Evolutionary conservation across 2,113 vertebrate species (phyloP).

Genomic region (Chionodraco myersi): DNA sequence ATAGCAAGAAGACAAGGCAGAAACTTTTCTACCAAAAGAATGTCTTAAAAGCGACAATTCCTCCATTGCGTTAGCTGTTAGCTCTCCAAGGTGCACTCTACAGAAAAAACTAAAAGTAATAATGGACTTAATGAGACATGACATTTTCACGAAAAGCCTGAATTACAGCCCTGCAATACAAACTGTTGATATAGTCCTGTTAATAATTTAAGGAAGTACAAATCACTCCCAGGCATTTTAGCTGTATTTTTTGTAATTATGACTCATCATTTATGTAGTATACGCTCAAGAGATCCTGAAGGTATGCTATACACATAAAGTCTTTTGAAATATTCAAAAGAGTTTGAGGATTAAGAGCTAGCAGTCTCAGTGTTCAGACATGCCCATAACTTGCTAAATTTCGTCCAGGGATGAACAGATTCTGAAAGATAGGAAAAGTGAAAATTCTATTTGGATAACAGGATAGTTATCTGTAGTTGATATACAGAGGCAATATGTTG

Average conservation of each 20-base stretch:
- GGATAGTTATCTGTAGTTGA: neutral
- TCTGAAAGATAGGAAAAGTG: neutral
- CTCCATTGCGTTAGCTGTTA: no score
- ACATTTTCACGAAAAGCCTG: no score
- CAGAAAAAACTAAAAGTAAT: no score
- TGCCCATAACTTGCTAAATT: no score
- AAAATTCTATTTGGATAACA: constrained; percentile 2
- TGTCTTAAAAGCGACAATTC: no score
- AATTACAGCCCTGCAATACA: neutral
- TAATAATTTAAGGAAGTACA: neutral
- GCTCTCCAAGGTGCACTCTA: no score
- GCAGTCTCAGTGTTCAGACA: neutral
- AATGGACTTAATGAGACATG: no score
- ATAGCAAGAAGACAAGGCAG: neutral
- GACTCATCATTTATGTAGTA: neutral
- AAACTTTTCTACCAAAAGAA: neutral
- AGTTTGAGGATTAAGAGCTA: neutral
- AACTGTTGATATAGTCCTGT: no score
- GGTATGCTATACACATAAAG: neutral
- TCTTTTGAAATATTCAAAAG: no score
- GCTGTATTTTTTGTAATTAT: neutral
- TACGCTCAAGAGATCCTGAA: neutral
- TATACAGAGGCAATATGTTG: neutral
- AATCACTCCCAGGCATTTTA: neutral
- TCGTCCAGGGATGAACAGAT: neutral